Base-by-base conservation (phyloP, 2,888 invertebrate genomes). In the Hemicrepidius hirtus region DNA sequence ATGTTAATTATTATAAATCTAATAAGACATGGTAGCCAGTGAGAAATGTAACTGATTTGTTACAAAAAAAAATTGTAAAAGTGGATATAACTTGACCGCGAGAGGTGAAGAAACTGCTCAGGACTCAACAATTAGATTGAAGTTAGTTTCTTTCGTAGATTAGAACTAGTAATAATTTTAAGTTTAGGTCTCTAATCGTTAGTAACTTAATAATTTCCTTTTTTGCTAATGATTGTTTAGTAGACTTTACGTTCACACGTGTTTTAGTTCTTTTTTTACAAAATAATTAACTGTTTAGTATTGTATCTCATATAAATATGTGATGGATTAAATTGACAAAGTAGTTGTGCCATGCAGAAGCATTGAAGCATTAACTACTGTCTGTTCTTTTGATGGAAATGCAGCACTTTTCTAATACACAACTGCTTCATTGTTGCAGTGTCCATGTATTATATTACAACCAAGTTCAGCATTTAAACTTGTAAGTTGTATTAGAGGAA, bases 21-120 rank as follows among this genome's bases (percentile, higher is more conserved):
- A 55, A 40, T 55, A 37, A 40, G 28, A 24, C 28, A n/a, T 9
- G 9, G 53, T 53, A 40, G 53, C 18, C 21, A 24, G 9, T 37
- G 21, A 60, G 16, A 67, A 35, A 41, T 55, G 53, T 24, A 41
- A 50, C 5, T 62, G 35, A 37, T 55, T 68, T 49, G 53, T 62
- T 68, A 21, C 32, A 35, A 37, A 24, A n/a, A 49, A 35, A 37
- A 24, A n/a, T 57, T 62, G 40, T 21, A 21, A 20, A 68, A 32
- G 37, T 13, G 20, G 44, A 21, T 44, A 49, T n/a, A 35, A 60
- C 60, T 40, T 44, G 16, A 20, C 18, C 41, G 9, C 18, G 21
- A 49, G 66, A 32, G 59, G 68, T 49, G 57, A 69, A 68, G 37
- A 66, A 68, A 69, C 73, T 73, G 69, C 73, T 69, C 73, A 73